Evolutionary conservation across 1,140 invertebrate species (phyloP).

Genomic region (Aporrectodea caliginosa): DNA sequence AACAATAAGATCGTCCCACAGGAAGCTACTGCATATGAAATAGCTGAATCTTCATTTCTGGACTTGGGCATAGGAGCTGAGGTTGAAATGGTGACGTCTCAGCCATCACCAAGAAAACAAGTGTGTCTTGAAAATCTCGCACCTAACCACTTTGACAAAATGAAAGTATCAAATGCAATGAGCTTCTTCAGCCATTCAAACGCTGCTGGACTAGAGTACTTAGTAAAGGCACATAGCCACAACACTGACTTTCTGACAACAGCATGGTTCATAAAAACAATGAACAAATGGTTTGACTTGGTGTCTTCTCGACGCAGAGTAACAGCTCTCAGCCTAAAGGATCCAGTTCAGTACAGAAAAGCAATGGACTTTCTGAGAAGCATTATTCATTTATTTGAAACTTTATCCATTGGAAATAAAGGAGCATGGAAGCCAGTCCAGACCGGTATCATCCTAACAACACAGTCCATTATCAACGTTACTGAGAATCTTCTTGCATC

Average conservation of each 20-base stretch:
- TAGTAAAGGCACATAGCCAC: background rate
- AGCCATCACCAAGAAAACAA: background rate
- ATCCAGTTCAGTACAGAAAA: background rate
- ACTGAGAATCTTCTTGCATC: background rate
- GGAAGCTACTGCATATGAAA: too few species aligned
- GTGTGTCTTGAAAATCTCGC: background rate
- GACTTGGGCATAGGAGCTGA: too few species aligned
- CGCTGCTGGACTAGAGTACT: background rate
- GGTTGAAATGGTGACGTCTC: background rate
- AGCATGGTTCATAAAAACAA: background rate
- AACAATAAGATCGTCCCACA: too few species aligned
- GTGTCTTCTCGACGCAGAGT: background rate
- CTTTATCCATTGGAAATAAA: background rate
- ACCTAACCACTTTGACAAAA: background rate
- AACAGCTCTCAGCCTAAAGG: background rate
- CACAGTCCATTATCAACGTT: background rate
- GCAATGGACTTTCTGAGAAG: background rate
- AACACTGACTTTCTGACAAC: background rate
- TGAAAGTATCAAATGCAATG: background rate
- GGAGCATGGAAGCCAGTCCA: background rate
- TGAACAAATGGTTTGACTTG: background rate
- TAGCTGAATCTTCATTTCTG: too few species aligned
- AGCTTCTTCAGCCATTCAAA: background rate
- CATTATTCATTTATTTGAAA: background rate
- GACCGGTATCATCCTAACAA: background rate